Percentiles rank a stretch among this genome's conserved stretches.
phyloP scores from a whole-genome alignment of 2,888 invertebrate species.

The Pycnomerus fuliginosus region DNA sequence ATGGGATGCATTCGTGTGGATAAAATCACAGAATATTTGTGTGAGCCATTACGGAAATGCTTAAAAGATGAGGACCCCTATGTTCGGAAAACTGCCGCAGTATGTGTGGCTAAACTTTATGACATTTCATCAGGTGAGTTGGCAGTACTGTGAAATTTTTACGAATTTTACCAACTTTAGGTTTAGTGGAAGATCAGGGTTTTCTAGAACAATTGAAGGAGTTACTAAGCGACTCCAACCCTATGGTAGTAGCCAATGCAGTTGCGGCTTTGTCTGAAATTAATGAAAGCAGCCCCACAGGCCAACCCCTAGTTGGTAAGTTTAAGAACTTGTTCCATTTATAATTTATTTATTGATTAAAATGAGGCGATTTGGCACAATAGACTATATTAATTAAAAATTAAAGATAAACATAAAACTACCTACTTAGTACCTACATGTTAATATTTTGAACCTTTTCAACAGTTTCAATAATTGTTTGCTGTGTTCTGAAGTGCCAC shows the following conservation, averaged over 20 bases:
- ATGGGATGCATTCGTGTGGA: conserved; percentile 99
- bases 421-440: too few species aligned
- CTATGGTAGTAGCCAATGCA: conserved; percentile 99
- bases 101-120: conserved; percentile 98
- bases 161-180: conserved; percentile 22
- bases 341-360: conserved; percentile 8
- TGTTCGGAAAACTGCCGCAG: conserved; percentile 98
- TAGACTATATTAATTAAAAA: too few species aligned
- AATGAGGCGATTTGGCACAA: too few species aligned
- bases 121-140: conserved; percentile 79
- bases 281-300: conserved; percentile 94
- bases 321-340: conserved; percentile 7
- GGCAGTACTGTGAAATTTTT: neutral
- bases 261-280: conserved; percentile 98
- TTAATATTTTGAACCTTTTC: too few species aligned
- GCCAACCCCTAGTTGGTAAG: conserved; percentile 83
- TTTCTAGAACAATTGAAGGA: conserved; percentile 97
- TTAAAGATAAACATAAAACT: too few species aligned
- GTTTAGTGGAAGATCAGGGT: conserved; percentile 75
- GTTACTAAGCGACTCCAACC: conserved; percentile 96
- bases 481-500: too few species aligned
- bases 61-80: conserved; percentile 96
- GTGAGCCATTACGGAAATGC: conserved; percentile 95
- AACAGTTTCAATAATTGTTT: too few species aligned
- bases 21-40: conserved; percentile 99